phyloP scores from a whole-genome alignment of 2,888 invertebrate genomes.

The Drosophila melanosoma region DNA sequence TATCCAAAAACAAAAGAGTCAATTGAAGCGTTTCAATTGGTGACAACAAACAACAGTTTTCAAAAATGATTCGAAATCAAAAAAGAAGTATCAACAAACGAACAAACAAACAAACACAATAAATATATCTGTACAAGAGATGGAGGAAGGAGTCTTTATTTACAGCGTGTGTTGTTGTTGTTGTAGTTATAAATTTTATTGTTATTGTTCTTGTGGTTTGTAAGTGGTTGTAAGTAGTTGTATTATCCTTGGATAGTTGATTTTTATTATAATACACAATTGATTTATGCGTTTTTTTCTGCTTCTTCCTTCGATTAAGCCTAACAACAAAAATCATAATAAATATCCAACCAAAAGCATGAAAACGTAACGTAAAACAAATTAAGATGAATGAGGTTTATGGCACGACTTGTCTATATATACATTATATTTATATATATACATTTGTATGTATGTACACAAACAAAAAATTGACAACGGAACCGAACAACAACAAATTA shows the following conservation, averaged over 20 bases:
- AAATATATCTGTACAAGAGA: slow-evolving; percentile 76
- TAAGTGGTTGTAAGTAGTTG: slow-evolving; percentile 39
- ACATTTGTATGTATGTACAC: slow-evolving; percentile 30
- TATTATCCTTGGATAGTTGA: slow-evolving; percentile 39
- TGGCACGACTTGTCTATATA: slow-evolving; percentile 57
- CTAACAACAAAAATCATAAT: slow-evolving; percentile 45
- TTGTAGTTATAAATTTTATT: slow-evolving; percentile 39
- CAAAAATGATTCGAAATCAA: slow-evolving; percentile 39
- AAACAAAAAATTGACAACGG: slow-evolving; percentile 64
- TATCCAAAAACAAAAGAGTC: slow-evolving; percentile 44
- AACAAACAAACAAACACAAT: slow-evolving; percentile 77
- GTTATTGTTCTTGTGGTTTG: slow-evolving; percentile 50
- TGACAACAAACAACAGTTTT: slow-evolving; percentile 67
- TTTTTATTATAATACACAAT: slow-evolving; percentile 58
- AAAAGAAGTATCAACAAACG: slow-evolving; percentile 63
- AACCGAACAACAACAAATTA: slow-evolving; percentile 68
- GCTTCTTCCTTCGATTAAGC: slow-evolving; percentile 17
- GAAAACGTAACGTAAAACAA: slow-evolving; percentile 59
- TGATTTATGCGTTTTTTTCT: slow-evolving; percentile 41
- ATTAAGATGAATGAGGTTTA: slow-evolving; percentile 77
- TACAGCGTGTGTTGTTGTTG: slow-evolving; percentile 65
- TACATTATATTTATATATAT: slow-evolving; percentile 27
- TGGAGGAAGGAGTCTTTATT: slow-evolving; percentile 66
- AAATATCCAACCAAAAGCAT: slow-evolving; percentile 50
- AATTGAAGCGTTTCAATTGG: slow-evolving; percentile 74